Conservation (phyloP, 1,140 invertebrate species). For the Nephila pilipes region DNA sequence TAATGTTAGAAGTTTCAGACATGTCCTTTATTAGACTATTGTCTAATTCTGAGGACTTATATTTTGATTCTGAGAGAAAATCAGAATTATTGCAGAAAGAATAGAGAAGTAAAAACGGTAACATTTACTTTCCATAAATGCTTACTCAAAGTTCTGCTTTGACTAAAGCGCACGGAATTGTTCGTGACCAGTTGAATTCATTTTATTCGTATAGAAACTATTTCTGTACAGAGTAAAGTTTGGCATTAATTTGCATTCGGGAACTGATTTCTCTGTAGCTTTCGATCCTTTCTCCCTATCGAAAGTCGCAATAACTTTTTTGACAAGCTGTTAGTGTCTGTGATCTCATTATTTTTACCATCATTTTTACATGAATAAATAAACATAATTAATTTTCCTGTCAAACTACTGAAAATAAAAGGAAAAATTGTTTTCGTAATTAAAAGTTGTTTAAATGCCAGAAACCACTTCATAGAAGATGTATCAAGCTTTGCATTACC, state of each 20-base stretch:
- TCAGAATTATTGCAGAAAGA: background rate
- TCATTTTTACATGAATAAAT: background rate
- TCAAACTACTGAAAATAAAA: too few species aligned
- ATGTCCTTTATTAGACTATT: background rate
- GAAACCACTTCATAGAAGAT: too few species aligned
- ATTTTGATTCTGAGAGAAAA: background rate
- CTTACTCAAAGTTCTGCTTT: slow-evolving; percentile 40
- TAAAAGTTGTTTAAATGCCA: too few species aligned
- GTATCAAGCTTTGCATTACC: too few species aligned
- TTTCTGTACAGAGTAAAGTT: background rate
- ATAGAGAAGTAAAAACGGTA: background rate
- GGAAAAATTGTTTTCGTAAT: too few species aligned
- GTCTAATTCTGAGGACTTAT: background rate
- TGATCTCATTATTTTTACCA: background rate
- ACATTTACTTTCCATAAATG: slow-evolving; percentile 49
- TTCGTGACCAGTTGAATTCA: slow-evolving; percentile 33
- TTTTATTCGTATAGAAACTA: slow-evolving; percentile 37
- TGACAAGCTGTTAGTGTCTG: background rate
- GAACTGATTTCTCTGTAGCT: background rate
- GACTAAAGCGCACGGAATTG: slow-evolving; percentile 8
- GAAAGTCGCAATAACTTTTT: background rate
- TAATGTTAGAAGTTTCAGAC: background rate
- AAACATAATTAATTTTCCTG: background rate
- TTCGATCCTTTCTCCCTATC: background rate
- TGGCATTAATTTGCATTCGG: slow-evolving; percentile 2